Evolutionary conservation across 2,797 vertebrate species (phyloP).

Genomic region (Apogon talboti): DNA sequence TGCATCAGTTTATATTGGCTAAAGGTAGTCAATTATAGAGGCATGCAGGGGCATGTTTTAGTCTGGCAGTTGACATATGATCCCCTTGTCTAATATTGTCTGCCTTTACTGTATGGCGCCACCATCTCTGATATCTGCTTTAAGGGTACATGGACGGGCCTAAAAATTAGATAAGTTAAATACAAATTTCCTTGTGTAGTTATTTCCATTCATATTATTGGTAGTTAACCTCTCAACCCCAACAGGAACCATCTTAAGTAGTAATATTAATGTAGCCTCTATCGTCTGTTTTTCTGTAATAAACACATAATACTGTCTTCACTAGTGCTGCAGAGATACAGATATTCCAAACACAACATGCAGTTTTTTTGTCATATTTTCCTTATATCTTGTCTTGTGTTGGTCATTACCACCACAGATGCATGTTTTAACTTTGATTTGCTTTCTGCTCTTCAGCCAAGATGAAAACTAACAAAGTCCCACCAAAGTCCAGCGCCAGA

Average conservation of each 20-base stretch:
- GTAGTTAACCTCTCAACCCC: too few species aligned
- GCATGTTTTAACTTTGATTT: background rate
- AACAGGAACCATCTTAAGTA: too few species aligned
- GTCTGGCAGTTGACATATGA: background rate
- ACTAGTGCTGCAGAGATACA: background rate
- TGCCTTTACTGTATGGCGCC: too few species aligned
- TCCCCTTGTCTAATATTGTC: too few species aligned
- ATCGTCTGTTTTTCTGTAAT: too few species aligned
- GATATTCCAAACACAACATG: background rate
- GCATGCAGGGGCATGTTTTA: background rate
- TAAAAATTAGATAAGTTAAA: background rate
- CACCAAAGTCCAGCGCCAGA: slow-evolving; percentile 52
- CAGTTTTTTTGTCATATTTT: background rate
- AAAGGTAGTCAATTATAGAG: too few species aligned
- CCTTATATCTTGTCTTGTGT: background rate
- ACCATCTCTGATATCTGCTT: background rate
- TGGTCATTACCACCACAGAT: background rate
- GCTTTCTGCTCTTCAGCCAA: slow-evolving; percentile 38
- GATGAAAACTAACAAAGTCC: slow-evolving; percentile 48
- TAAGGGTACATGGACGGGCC: too few species aligned
- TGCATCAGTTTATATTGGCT: too few species aligned
- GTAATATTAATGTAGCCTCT: too few species aligned
- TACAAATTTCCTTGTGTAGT: background rate
- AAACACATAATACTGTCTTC: too few species aligned
- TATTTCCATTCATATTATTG: background rate